Evolutionary conservation across 2,888 invertebrate species (phyloP).

Genomic region (Saturnia japonica): DNA sequence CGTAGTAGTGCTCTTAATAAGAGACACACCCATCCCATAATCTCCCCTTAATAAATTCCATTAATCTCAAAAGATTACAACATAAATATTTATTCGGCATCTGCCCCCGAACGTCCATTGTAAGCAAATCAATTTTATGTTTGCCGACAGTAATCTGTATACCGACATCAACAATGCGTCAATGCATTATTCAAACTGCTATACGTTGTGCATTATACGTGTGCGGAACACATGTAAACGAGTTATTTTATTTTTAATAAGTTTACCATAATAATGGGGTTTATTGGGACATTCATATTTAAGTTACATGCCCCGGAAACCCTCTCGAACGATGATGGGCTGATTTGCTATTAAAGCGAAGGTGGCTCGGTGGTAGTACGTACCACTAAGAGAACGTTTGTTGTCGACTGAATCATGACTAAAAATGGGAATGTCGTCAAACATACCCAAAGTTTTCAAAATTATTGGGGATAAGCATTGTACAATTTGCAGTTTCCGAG

Average conservation of each 20-base stretch:
- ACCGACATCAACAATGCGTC: constrained; percentile 29
- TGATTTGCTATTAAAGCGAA: background rate
- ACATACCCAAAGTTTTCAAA: background rate
- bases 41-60: constrained; percentile 9
- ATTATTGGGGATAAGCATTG: background rate
- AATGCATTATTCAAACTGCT: constrained; percentile 54
- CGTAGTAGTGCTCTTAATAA: background rate
- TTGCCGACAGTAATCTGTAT: constrained; percentile 32
- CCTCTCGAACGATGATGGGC: background rate
- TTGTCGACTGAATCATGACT: background rate
- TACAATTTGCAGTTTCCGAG: background rate
- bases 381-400: background rate
- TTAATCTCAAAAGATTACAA: constrained; percentile 16
- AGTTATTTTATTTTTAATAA: constrained; percentile 15
- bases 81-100: constrained; percentile 10
- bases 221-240: constrained; percentile 6
- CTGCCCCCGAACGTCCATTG: constrained; percentile 39
- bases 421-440: background rate
- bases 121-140: constrained; percentile 58
- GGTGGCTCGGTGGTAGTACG: background rate
- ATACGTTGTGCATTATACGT: constrained; percentile 13
- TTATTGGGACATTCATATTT: background rate
- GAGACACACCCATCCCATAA: background rate
- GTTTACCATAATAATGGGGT: constrained; percentile 13
- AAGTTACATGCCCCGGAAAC: background rate